Base-by-base conservation (phyloP, 2,888 invertebrate genomes). In the Germaria angustata region DNA sequence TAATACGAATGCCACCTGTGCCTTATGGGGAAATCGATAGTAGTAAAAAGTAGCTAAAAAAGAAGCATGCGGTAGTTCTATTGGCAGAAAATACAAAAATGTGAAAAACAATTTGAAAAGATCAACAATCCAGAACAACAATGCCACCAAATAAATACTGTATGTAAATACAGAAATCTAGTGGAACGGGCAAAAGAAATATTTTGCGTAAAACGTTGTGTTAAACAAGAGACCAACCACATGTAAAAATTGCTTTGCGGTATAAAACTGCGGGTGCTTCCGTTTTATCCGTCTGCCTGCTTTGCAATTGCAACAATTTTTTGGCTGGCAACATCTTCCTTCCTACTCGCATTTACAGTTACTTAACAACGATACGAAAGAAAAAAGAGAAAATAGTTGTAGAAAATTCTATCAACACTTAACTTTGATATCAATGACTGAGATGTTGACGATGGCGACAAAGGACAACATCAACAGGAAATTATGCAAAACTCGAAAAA, bases 401-500 rank as follows among this genome's bases (percentile, higher is more conserved):
- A 28, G 85, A 85, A 83, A 84, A 20, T 84, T 82, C 81, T 84
- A 85, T 85, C 86, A 85, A 85, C 85, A 86, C 86, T 86, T 72
- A 28, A 46, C 51, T 77, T 59, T 80, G 85, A 84, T 87, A 87
- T 86, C 87, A 86, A 85, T 86, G 84, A 88, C 89, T 68, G 82
- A 79, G 73, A 82, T 59, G 65, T 36, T 61, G 73, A 68, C 49
- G 78, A 65, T 63, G 69, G 69, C 73, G 73, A 69, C 81, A 78
- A 78, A 63, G 72, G 79, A 81, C 81, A 78, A 61, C 66, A 76
- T 79, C 79, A 88, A 89, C 90, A 89, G 89, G 90, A 90, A 90
- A 90, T 90, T 89, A 90, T 90, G 89, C 89, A 90, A 90, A 90
- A 86, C 87, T 84, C 85, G 24, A 51, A 71, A 81, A 66, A 49